phyloP scores from a whole-genome alignment of 2,113 vertebrate species.

The Pteronura brasiliensis region DNA sequence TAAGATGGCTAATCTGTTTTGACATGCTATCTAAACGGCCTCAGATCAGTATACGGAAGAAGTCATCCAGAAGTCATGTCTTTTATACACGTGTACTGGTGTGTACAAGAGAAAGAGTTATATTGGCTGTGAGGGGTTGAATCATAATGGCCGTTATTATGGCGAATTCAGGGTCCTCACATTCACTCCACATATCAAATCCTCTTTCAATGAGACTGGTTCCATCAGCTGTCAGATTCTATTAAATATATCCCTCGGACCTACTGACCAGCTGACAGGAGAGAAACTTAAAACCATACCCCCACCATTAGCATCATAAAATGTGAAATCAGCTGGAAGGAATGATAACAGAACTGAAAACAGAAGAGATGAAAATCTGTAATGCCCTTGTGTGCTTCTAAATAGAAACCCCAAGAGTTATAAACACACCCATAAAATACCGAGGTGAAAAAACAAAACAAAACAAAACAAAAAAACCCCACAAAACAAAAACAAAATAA shows the following conservation, averaged over 20 bases:
- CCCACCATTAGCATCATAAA: conserved; percentile 99
- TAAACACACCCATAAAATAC: conserved; percentile 81
- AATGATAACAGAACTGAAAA: conserved; percentile 87
- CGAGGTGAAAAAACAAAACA: conserved; percentile 47
- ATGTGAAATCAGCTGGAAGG: conserved; percentile 99
- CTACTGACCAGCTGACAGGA: conserved; percentile 96
- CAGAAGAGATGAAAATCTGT: conserved; percentile 87
- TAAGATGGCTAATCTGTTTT: conserved; percentile 89
- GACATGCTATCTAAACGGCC: conserved; percentile 90
- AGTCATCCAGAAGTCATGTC: conserved; percentile 97
- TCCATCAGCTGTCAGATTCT: conserved; percentile 98
- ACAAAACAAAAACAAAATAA: conserved; percentile 63
- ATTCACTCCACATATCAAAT: conserved; percentile 98
- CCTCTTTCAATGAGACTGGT: conserved; percentile 97
- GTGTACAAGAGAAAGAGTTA: conserved; percentile 88
- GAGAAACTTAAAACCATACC: conserved; percentile 91
- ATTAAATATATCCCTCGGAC: conserved; percentile 97
- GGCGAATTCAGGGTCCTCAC: conserved; percentile 94
- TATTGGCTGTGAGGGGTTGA: conserved; percentile 90
- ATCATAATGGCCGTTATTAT: conserved; percentile 97
- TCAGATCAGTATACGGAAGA: conserved; percentile 87
- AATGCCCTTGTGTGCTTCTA: conserved; percentile 82
- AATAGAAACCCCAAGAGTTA: conserved; percentile 82
- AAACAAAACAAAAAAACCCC: neutral
- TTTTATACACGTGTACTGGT: conserved; percentile 87